Percentiles rank a stretch among this genome's conserved stretches.
Conservation (phyloP, 2,888 invertebrate genomes). For the Carterocephalus palaemon region DNA sequence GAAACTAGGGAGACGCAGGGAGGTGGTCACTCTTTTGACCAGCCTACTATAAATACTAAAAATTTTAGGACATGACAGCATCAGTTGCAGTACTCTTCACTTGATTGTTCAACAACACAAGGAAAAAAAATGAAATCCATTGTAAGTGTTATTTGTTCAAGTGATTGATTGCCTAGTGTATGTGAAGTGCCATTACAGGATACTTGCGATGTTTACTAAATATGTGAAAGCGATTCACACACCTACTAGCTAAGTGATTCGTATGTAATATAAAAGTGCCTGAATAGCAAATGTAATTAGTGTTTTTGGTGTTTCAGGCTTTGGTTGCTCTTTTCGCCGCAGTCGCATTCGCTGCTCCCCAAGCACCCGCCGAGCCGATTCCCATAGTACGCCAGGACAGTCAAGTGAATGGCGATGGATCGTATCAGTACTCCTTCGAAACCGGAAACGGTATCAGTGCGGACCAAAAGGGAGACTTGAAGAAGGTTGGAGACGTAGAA, state of each 20-base stretch:
- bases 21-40: conserved; percentile 61
- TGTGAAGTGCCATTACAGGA: conserved; percentile 27
- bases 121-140: conserved; percentile 65
- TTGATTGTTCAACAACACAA: conserved; percentile 46
- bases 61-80: conserved; percentile 60
- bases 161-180: conserved; percentile 28
- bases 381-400: conserved; percentile 79
- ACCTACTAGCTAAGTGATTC: neutral
- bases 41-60: conserved; percentile 67
- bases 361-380: conserved; percentile 59
- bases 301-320: conserved; percentile 47
- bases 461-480: conserved; percentile 79
- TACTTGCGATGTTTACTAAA: conserved; percentile 1
- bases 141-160: conserved; percentile 55
- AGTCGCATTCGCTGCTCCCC: conserved; percentile 60
- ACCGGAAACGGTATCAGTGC: conserved; percentile 83
- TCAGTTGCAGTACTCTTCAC: conserved; percentile 53
- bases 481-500: conserved; percentile 78
- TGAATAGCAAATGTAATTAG: conserved; percentile 1
- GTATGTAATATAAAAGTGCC: conserved; percentile 1
- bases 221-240: conserved; percentile 3
- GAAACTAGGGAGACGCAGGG: conserved; percentile 59
- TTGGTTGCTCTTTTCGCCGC: conserved; percentile 57
- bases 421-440: conserved; percentile 80
- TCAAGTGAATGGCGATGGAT: conserved; percentile 80